phyloP scores from a whole-genome alignment of 1,140 invertebrate species.

The Sipha flava region DNA sequence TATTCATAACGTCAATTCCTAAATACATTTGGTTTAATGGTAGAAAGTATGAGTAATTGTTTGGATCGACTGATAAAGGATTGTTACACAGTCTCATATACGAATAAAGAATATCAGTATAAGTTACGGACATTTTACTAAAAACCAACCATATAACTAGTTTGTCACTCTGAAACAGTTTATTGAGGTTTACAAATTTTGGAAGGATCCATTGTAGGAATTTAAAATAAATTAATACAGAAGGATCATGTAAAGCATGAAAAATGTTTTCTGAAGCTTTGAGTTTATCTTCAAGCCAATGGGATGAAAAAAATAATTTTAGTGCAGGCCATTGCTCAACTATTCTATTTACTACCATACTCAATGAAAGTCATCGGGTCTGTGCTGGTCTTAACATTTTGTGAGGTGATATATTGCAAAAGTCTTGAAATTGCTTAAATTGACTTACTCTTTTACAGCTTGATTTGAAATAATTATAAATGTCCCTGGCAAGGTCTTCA shows the following conservation, averaged over 20 bases:
- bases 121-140: no score
- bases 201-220: no score
- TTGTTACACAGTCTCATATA: no score
- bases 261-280: background rate
- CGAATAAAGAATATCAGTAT: no score
- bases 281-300: no score
- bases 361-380: background rate
- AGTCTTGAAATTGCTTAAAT: background rate
- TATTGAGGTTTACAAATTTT: background rate
- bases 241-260: background rate
- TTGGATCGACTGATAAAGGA: no score
- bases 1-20: no score
- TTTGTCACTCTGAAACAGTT: background rate
- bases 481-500: slow-evolving; percentile 29
- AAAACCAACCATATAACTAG: no score
- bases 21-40: no score
- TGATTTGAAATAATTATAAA: slow-evolving; percentile 31
- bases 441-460: background rate
- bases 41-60: no score
- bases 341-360: background rate
- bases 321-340: background rate
- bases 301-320: no score
- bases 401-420: background rate
- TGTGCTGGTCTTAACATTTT: background rate
- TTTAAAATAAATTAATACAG: background rate